Conservation (phyloP, 2,113 vertebrate species). For the Gambusia affinis region DNA sequence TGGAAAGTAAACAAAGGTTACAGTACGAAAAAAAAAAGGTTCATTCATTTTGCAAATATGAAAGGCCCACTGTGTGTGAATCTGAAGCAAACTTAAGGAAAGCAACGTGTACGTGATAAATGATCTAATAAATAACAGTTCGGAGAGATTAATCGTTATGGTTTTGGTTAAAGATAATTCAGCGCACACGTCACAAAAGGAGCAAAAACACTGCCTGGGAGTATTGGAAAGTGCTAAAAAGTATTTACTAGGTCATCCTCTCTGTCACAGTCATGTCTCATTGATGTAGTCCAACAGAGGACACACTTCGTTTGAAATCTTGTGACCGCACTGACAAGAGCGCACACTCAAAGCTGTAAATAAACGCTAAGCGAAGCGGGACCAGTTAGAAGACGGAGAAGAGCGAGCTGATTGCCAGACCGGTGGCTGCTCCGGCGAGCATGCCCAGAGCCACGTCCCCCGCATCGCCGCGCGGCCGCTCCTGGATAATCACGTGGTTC, state of each 20-base stretch:
- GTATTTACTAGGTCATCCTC: conserved; percentile 40
- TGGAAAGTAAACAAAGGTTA: conserved; percentile 22
- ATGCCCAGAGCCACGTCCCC: conserved; percentile 90
- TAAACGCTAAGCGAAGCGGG: background rate
- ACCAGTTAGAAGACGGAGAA: conserved; percentile 90
- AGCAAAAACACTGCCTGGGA: conserved; percentile 15
- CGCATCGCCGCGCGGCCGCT: conserved; percentile 85
- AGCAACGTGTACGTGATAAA: conserved; percentile 13
- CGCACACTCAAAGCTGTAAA: conserved; percentile 24
- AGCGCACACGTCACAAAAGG: conserved; percentile 41
- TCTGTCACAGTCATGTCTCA: conserved; percentile 56
- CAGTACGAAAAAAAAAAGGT: conserved; percentile 20
- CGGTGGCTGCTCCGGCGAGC: conserved; percentile 92
- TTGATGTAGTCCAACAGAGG: conserved; percentile 20
- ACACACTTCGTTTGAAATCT: conserved; percentile 44
- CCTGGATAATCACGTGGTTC: conserved; percentile 88
- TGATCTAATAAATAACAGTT: conserved; percentile 21
- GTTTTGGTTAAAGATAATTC: conserved; percentile 56
- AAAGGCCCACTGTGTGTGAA: conserved; percentile 22
- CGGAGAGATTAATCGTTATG: conserved; percentile 29
- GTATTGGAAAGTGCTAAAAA: conserved; percentile 61
- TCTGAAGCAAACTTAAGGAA: conserved; percentile 20
- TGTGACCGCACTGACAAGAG: conserved; percentile 54
- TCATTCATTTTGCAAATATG: background rate
- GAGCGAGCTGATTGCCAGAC: conserved; percentile 92